A percentile compares a stretch with the other conserved stretches of the same genome.
phyloP scores from a whole-genome alignment of 92 coral and sea anemone species.

The Porites rus region DNA sequence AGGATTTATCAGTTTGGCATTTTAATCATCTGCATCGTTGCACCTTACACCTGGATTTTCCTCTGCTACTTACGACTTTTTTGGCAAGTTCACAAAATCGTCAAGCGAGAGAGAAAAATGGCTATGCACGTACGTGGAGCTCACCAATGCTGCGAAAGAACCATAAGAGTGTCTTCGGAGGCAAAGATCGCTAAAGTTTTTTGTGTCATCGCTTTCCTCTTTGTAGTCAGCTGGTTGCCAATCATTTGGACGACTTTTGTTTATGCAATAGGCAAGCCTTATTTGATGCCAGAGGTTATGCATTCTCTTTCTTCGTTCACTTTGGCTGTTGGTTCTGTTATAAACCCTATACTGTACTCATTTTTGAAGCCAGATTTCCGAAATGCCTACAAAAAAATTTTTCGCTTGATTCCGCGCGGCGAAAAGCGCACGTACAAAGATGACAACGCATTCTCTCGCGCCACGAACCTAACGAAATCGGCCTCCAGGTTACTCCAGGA shows the following conservation, averaged over 20 bases:
- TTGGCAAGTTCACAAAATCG: slow-evolving; percentile 56
- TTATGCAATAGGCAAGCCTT: slow-evolving; percentile 48
- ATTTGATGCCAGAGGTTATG: slow-evolving; percentile 48
- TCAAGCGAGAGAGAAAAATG: slow-evolving; percentile 60
- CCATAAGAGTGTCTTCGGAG: slow-evolving; percentile 65
- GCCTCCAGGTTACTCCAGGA: slow-evolving; percentile 17
- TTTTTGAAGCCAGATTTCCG: slow-evolving; percentile 79
- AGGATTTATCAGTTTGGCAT: slow-evolving; percentile 67
- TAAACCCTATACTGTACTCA: slow-evolving; percentile 74
- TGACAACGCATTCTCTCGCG: not conserved
- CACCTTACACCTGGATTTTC: slow-evolving; percentile 62
- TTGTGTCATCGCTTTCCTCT: slow-evolving; percentile 59
- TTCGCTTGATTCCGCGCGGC: not conserved
- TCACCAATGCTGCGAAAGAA: slow-evolving; percentile 6
- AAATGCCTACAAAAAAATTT: slow-evolving; percentile 12
- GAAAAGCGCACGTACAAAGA: not conserved
- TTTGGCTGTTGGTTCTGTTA: slow-evolving; percentile 64
- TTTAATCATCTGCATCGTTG: slow-evolving; percentile 47
- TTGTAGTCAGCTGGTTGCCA: slow-evolving; percentile 78
- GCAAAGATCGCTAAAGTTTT: slow-evolving; percentile 79
- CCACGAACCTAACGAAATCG: slow-evolving; percentile 1
- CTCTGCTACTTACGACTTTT: slow-evolving; percentile 64
- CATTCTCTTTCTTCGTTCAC: slow-evolving; percentile 65
- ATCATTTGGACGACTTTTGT: slow-evolving; percentile 59
- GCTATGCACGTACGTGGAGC: slow-evolving; percentile 19